Conservation (phyloP, 2,888 invertebrate species). For the Orthosia gothica region DNA sequence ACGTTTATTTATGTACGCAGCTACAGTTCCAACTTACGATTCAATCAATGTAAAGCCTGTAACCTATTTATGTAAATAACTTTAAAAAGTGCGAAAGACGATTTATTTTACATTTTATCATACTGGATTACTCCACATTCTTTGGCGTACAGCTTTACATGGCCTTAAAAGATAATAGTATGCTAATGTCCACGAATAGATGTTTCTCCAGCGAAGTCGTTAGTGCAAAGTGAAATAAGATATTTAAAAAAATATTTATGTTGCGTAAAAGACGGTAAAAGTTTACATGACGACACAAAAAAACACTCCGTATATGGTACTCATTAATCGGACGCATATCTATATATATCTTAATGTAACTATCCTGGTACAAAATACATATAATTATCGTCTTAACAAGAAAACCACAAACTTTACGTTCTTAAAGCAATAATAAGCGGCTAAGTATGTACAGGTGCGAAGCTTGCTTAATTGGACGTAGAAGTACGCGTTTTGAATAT, state of each 20-base stretch:
- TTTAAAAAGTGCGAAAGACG: slow-evolving; percentile 69
- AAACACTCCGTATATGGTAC: slow-evolving; percentile 45
- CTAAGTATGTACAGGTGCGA: slow-evolving; percentile 70
- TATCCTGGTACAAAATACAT: slow-evolving; percentile 51
- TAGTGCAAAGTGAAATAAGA: slow-evolving; percentile 72
- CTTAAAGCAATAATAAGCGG: slow-evolving; percentile 62
- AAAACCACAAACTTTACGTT: slow-evolving; percentile 59
- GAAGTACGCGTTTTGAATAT: slow-evolving; percentile 83
- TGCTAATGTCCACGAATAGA: slow-evolving; percentile 80
- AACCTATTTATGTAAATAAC: slow-evolving; percentile 74
- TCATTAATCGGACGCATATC: slow-evolving; percentile 55
- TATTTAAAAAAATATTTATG: slow-evolving; percentile 66
- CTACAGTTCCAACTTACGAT: slow-evolving; percentile 65
- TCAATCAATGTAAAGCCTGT: slow-evolving; percentile 72
- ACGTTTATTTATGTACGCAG: slow-evolving; percentile 39
- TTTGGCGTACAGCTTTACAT: slow-evolving; percentile 77
- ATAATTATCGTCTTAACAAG: slow-evolving; percentile 59
- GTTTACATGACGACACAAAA: slow-evolving; percentile 48
- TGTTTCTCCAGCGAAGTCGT: slow-evolving; percentile 71
- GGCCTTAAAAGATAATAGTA: slow-evolving; percentile 82
- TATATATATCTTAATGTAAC: slow-evolving; percentile 47
- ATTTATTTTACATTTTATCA: slow-evolving; percentile 78
- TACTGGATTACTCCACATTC: slow-evolving; percentile 79
- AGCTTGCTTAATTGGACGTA: slow-evolving; percentile 80
- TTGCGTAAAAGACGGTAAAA: slow-evolving; percentile 55